Percentiles rank a stretch among this genome's conserved stretches.
Evolutionary conservation across 2,888 invertebrate genomes (phyloP).

Genomic region (Philereme transversata): DNA sequence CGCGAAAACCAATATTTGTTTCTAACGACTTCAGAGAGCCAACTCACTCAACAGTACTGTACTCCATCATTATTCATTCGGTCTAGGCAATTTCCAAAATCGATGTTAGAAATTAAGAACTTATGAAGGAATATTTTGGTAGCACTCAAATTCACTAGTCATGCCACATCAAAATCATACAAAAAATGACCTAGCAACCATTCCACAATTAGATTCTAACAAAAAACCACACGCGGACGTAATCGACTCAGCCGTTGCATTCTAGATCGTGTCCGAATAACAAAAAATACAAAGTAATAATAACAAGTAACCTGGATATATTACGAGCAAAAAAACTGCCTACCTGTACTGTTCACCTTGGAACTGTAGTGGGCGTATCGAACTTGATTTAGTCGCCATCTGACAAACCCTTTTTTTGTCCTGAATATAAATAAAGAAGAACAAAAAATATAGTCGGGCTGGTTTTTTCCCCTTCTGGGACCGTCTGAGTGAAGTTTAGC

Average conservation of each 20-base stretch:
- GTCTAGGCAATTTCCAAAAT: not conserved
- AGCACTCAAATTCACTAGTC: conserved; percentile 33
- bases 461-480: conserved; percentile 63
- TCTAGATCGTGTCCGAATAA: conserved; percentile 44
- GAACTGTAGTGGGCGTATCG: conserved; percentile 71
- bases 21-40: too few relatives aligned
- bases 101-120: conserved; percentile 6
- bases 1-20: too few relatives aligned
- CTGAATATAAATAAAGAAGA: conserved; percentile 78
- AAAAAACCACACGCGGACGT: conserved; percentile 54
- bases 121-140: conserved; percentile 16
- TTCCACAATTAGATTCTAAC: conserved; percentile 42
- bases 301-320: conserved; percentile 48
- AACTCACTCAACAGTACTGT: too few relatives aligned
- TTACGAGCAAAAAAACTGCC: conserved; percentile 59
- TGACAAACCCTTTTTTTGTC: conserved; percentile 81
- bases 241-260: conserved; percentile 58
- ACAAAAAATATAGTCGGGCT: conserved; percentile 68
- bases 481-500: conserved; percentile 68
- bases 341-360: conserved; percentile 74
- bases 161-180: conserved; percentile 32
- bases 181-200: conserved; percentile 56
- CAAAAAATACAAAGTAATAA: conserved; percentile 26
- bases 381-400: conserved; percentile 80
- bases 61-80: not conserved